These are phyloP conservation scores for Peromyscus eremicus DNA, from an alignment of 2,797 vertebrate species.

Conservation along the genomic window DNA sequence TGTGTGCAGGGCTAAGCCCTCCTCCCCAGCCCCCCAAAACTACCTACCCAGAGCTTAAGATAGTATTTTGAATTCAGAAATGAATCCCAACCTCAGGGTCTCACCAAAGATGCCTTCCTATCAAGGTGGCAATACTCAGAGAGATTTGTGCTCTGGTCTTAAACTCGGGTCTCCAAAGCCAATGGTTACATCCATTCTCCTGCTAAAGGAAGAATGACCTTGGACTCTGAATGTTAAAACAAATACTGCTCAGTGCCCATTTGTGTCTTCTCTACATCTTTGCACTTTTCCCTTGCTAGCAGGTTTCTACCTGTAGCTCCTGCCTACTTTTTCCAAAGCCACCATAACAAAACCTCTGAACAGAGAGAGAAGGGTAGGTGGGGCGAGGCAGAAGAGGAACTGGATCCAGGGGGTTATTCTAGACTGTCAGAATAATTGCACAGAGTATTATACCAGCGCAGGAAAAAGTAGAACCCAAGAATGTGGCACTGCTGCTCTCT, in stretches of 20 bases:
- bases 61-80: not conserved
- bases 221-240: not conserved
- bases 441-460: no score
- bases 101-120: not conserved
- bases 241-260: not conserved
- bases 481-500: no score
- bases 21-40: not conserved
- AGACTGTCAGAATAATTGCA: not conserved
- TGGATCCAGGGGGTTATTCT: not conserved
- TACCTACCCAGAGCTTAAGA: not conserved
- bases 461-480: not conserved
- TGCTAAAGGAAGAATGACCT: not conserved
- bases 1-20: not conserved
- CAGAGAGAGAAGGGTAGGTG: no score
- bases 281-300: not conserved
- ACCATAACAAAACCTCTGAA: not conserved
- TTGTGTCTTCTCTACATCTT: not conserved
- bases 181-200: not conserved
- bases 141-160: not conserved
- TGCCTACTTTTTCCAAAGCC: not conserved
- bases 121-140: not conserved
- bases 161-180: not conserved
- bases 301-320: not conserved
- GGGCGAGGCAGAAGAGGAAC: not conserved
- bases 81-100: not conserved